Base-by-base conservation (phyloP, 2,113 vertebrate species). In the Elanoides forficatus region DNA sequence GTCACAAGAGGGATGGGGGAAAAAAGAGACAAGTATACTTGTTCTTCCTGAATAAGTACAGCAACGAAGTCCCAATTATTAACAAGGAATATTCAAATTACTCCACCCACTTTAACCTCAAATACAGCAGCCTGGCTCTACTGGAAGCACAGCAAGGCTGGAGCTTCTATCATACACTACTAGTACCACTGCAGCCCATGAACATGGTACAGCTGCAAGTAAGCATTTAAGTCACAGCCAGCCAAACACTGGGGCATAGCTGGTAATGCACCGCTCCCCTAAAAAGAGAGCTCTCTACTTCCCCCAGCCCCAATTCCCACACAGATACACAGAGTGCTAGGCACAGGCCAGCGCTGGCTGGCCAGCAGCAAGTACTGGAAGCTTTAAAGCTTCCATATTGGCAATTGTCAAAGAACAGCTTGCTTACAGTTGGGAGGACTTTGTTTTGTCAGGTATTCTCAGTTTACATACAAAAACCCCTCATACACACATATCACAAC, bases 1-100 rank as follows among this genome's bases (percentile, higher is more conserved):
- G 96, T 98, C 98, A 98, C 98, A 98, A 98, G 98, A 86, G 78
- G 90, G 58, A 47, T 50, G 53, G 30, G 53, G 14, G 2, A 1
- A 9, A 13, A 94, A 6, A 81, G 19, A 97, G 56, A 97, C 96
- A 97, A 96, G 95, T 78, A 95, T 94, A 97, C 82, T 95, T 75
- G 94, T 97, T 98, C 97, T 97, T 96, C 93, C 67, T 90, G 94
- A 95, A 62, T 83, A 95, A 95, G 96, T 16, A 90, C 27, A 86
- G 66, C 80, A 55, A 86, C 0, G 70, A 89, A 80, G 71, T 55
- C 75, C 58, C 52, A n/a, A 43, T 95, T 93, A 95, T 96, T 94
- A 96, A 97, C 47, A 82, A 26, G 59, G 80, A 97, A 93, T 94
- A 97, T 82, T 96, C 94, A 94, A 94, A 63, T 40, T 11, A 60